These are phyloP conservation scores for Papilio xuthus DNA, from an alignment of 1,140 invertebrate genomes.

Conservation along the genomic window DNA sequence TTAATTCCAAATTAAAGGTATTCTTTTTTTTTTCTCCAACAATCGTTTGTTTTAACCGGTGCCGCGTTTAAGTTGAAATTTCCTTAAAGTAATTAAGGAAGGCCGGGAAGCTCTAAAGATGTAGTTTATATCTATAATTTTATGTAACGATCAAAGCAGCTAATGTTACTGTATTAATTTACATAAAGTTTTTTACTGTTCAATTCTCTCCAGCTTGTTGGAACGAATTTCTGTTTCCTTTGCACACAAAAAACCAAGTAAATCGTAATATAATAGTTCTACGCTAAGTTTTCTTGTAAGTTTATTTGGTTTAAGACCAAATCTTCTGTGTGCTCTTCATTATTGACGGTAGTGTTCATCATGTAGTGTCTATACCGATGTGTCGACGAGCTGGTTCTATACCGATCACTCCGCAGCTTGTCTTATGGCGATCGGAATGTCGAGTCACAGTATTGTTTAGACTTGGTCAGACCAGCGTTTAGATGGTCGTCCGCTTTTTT, in stretches of 20 bases:
- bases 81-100: constrained; percentile 7
- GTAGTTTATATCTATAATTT: background rate
- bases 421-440: no score
- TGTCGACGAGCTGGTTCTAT: no score
- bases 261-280: no score
- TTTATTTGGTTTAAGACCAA: no score
- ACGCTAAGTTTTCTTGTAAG: no score
- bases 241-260: background rate
- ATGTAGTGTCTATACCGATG: no score
- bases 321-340: no score
- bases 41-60: constrained; percentile 19
- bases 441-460: no score
- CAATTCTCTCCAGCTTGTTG: background rate
- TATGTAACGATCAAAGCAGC: background rate
- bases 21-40: constrained; percentile 4
- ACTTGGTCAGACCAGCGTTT: no score
- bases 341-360: no score
- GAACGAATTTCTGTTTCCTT: background rate
- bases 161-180: background rate
- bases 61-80: background rate
- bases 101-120: background rate
- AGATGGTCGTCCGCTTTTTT: no score
- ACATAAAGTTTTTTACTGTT: background rate
- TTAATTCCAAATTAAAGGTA: constrained; percentile 19
- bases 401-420: no score